Evolutionary conservation across 2,888 invertebrate genomes (phyloP), one percentile per base, ranked within the genome.

Genomic region (Ennomos fuscantarius): DNA sequence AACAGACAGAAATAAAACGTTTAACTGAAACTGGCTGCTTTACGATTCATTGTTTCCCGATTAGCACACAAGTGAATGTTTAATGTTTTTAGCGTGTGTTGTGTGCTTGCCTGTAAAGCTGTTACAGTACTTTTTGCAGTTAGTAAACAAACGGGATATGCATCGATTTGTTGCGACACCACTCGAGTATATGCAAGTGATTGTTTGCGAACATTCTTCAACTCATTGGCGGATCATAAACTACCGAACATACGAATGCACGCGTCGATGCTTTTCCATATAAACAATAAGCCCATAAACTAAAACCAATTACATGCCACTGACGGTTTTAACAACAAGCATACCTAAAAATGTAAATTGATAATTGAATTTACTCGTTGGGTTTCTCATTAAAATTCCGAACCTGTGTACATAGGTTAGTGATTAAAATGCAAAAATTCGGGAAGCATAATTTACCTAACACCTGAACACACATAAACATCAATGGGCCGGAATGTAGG

Each of bases 291-390:
- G 70, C 73, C 75, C 81, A 80, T 82, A 83, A 86, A 84, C 65
- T 76, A 86, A 88, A 88, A 81, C 78, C 86, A 87, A 89, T 89
- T 86, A 86, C 83, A 87, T 84, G 87, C 82, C 77, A 75, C 79
- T 84, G 84, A 78, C 72, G 62, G 61, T 61, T 57, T 68, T 61
- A 62, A 66, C 66, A 59, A 59, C 66, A 71, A 64, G 55, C 51
- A 31, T 36, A 56, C 72, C 70, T 64, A 63, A 72, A 71, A 73
- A 71, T 73, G 55, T 62, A 62, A 59, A 68, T 57, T 55, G 61
- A 57, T 61, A 65, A 63, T 62, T 62, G 60, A 57, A 59, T 58
- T 61, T 54, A 56, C 60, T 58, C 60, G 53, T 56, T 51, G 36
- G 47, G 35, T 62, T 60, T 58, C 45, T 53, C 61, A 67, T 67